Conservation (phyloP, 2,888 invertebrate species). For the Cephus nigrinus region DNA sequence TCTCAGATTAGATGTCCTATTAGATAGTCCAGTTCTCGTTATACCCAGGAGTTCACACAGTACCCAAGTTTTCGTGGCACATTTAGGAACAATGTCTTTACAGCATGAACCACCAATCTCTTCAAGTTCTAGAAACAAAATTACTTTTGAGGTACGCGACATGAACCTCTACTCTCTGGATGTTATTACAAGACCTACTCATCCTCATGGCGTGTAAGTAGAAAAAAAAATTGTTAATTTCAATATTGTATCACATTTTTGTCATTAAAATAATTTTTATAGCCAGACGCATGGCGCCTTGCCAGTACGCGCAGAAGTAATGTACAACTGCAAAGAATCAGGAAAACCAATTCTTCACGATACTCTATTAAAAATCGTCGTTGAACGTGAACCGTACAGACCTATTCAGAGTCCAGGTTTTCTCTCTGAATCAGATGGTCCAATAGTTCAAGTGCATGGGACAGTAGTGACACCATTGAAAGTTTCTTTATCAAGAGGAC, state of each 20-base stretch:
- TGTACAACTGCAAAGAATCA: constrained; percentile 79
- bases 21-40: constrained; percentile 93
- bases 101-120: constrained; percentile 58
- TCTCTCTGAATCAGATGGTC: constrained; percentile 45
- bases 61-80: constrained; percentile 88
- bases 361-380: constrained; percentile 81
- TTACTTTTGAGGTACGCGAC: constrained; percentile 78
- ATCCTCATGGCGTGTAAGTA: constrained; percentile 42
- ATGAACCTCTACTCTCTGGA: constrained; percentile 89
- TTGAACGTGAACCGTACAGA: constrained; percentile 67
- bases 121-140: constrained; percentile 48
- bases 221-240: constrained; percentile 60
- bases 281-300: constrained; percentile 52
- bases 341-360: constrained; percentile 92
- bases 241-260: constrained; percentile 18
- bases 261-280: constrained; percentile 13
- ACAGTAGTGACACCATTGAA: constrained; percentile 86
- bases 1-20: constrained; percentile 78
- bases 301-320: constrained; percentile 73
- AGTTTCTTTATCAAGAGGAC: constrained; percentile 85
- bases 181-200: constrained; percentile 52
- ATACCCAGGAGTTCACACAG: constrained; percentile 84
- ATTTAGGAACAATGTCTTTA: constrained; percentile 87
- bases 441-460: constrained; percentile 69
- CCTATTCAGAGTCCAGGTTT: constrained; percentile 45